These are phyloP conservation scores for Excalfactoria chinensis DNA, from an alignment of 2,113 vertebrate genomes.

Conservation along the genomic window DNA sequence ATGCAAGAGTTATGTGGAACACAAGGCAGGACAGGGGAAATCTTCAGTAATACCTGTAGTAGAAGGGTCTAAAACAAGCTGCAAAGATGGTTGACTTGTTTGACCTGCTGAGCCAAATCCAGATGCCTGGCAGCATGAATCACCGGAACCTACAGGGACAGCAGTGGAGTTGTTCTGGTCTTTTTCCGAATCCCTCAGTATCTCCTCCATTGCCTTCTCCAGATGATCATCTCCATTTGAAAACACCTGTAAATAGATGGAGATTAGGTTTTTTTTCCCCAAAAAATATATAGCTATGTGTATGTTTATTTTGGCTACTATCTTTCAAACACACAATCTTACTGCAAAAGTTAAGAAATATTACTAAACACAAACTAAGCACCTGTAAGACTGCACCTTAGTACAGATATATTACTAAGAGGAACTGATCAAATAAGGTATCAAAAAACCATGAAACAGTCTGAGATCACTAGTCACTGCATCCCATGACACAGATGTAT, in stretches of 20 bases:
- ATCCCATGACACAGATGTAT: background rate
- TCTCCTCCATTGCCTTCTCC: constrained; percentile 94
- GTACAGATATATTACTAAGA: background rate
- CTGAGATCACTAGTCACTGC: background rate
- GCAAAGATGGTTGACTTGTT: constrained; percentile 64
- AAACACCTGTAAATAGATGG: constrained; percentile 81
- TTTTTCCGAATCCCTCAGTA: constrained; percentile 85
- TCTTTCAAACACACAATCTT: background rate
- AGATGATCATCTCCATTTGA: constrained; percentile 90
- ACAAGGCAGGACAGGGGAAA: background rate
- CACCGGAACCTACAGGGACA: background rate
- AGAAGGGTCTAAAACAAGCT: constrained; percentile 78
- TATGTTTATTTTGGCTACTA: background rate
- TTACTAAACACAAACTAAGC: background rate
- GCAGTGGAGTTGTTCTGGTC: constrained; percentile 25
- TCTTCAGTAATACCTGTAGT: constrained; percentile 67
- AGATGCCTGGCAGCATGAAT: constrained; percentile 30
- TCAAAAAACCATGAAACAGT: background rate
- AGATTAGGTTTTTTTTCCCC: background rate
- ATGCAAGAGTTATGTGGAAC: background rate
- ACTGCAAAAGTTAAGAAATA: background rate
- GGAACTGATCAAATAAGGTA: background rate
- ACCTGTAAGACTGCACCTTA: background rate
- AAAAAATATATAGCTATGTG: background rate
- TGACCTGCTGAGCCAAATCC: constrained; percentile 45